Evolutionary conservation across 2,113 vertebrate species (phyloP), one percentile per base, ranked within the genome.

Genomic region (Gopherus evgoodei): DNA sequence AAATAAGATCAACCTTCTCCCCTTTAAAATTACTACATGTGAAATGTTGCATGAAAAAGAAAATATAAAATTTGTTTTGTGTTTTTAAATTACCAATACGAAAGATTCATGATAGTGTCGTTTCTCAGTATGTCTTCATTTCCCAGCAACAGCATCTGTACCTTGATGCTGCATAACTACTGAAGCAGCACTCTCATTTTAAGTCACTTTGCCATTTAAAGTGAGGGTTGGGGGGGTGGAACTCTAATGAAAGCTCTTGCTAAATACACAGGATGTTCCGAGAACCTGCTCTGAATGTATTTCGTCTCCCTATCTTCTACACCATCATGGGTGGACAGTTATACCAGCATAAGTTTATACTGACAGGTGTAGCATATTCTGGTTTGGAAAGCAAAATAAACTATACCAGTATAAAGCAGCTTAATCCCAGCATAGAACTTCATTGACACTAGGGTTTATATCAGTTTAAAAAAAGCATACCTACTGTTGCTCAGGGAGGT

Each of bases 1-100:
- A 93, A 54, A 85, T 35, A 35, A 84, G 69, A 79, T 81, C 81
- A 93, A 81, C 59, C 2, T 8, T 50, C 56, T 89, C 76, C 5
- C 0, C 85, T 53, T 83, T 80, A 69, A 92, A 21, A 17, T 47
- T 47, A 31, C 52, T 85, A 79, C 57, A 25, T 6, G 2, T 0
- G 0, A 93, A 93, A 62, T 11, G 79, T 5, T 1, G 2, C 11
- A 54, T 11, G 22, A 83, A 82, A 91, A 89, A 79, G 54, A 59
- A 52, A 21, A 53, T 13, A 62, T 21, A 38, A 42, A 42, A 5
- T 47, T 3, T 54, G 44, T 29, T 59, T 38, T 50, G 25, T 17
- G 69, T 56, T 93, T 93, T 96, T 91, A 90, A 95, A 93, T 93
- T 89, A 82, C 44, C 29, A 84, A 91, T 47, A 86, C 50, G 49